Evolutionary conservation across 2,888 invertebrate species (phyloP).

Genomic region (Julus scanicus): DNA sequence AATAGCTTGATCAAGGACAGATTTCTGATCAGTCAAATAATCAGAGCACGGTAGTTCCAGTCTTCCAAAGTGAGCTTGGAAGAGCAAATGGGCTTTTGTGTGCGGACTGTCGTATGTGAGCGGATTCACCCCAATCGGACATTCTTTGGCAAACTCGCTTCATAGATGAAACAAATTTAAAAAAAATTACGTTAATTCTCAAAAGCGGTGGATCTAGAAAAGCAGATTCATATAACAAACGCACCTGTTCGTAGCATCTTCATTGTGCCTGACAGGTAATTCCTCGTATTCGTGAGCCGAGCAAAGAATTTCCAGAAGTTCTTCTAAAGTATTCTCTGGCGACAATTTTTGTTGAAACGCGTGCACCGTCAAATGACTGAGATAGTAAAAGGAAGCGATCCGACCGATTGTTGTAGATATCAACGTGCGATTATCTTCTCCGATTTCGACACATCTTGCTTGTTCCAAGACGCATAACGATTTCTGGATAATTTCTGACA

Average conservation of each 20-base stretch:
- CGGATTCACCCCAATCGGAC: constrained; percentile 78
- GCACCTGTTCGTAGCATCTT: constrained; percentile 90
- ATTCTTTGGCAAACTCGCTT: constrained; percentile 83
- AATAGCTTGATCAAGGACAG: constrained; percentile 94
- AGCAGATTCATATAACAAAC: constrained; percentile 50
- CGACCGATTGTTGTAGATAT: constrained; percentile 84
- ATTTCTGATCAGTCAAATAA: constrained; percentile 95
- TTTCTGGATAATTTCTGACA: constrained; percentile 84
- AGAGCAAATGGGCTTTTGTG: constrained; percentile 90
- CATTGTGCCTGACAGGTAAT: constrained; percentile 97
- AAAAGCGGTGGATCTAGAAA: constrained; percentile 32
- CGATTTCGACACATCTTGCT: constrained; percentile 83
- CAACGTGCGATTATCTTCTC: constrained; percentile 75
- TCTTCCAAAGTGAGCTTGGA: constrained; percentile 94
- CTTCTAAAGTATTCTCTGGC: constrained; percentile 75
- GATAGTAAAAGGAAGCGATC: constrained; percentile 96
- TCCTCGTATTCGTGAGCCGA: constrained; percentile 89
- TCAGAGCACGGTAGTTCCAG: constrained; percentile 87
- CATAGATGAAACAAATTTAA: constrained; percentile 28
- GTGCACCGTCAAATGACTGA: constrained; percentile 90
- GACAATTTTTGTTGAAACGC: constrained; percentile 79
- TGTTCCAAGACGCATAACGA: constrained; percentile 78
- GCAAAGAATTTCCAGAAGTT: constrained; percentile 81
- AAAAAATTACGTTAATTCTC: not conserved
- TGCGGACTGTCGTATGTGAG: constrained; percentile 88